These are phyloP conservation scores for Dallia pectoralis DNA, from an alignment of 2,797 vertebrate species.

Conservation along the genomic window DNA sequence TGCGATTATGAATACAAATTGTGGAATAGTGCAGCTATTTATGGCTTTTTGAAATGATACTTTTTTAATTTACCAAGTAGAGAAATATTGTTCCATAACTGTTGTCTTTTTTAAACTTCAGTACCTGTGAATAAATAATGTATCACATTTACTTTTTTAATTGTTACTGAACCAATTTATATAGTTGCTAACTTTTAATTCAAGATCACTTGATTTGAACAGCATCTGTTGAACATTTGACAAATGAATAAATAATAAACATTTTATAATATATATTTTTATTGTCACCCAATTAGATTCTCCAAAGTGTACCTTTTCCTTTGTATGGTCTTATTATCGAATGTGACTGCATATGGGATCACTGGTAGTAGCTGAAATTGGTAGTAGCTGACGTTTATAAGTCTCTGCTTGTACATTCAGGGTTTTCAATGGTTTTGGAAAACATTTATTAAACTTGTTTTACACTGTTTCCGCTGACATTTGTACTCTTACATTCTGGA, in stretches of 20 bases:
- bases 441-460: neutral
- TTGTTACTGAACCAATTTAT: slow-evolving; percentile 75
- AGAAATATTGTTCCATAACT: slow-evolving; percentile 53
- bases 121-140: slow-evolving; percentile 81
- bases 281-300: slow-evolving; percentile 44
- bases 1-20: slow-evolving; percentile 14
- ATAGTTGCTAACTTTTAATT: slow-evolving; percentile 51
- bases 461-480: neutral
- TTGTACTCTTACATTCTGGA: neutral
- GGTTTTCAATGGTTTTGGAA: neutral
- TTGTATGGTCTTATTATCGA: slow-evolving; percentile 26
- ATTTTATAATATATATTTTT: slow-evolving; percentile 48
- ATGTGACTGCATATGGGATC: neutral
- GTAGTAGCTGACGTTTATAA: neutral
- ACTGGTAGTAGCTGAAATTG: neutral
- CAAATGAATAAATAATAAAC: slow-evolving; percentile 31
- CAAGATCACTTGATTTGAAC: slow-evolving; percentile 43
- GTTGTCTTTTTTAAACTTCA: slow-evolving; percentile 72
- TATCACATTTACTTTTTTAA: slow-evolving; percentile 81
- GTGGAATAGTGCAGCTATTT: slow-evolving; percentile 71
- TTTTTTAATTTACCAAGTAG: slow-evolving; percentile 61
- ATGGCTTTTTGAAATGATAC: slow-evolving; percentile 42
- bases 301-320: slow-evolving; percentile 43
- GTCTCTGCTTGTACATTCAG: neutral
- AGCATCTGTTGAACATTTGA: slow-evolving; percentile 22